Evolutionary conservation across 2,113 vertebrate species (phyloP).

Genomic region (Brachirus orientalis): DNA sequence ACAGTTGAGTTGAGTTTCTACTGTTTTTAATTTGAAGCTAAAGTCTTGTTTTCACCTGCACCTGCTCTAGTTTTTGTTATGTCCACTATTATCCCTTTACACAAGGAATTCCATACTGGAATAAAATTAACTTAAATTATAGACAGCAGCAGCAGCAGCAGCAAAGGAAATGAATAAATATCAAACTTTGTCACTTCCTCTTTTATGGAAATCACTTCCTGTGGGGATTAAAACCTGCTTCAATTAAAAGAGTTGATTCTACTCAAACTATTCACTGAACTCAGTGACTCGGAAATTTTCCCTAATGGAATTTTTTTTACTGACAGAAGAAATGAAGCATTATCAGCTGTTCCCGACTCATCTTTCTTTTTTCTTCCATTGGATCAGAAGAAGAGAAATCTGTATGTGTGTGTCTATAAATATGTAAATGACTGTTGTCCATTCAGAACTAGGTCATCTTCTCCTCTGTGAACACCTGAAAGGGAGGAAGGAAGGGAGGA

Average conservation of each 20-base stretch:
- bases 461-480: slow-evolving; percentile 65
- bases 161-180: background rate
- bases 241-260: slow-evolving; percentile 61
- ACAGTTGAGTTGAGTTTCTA: too few relatives aligned
- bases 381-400: slow-evolving; percentile 39
- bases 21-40: too few relatives aligned
- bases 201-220: background rate
- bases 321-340: slow-evolving; percentile 59
- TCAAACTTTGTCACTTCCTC: background rate
- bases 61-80: too few relatives aligned
- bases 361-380: slow-evolving; percentile 20
- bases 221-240: slow-evolving; percentile 52
- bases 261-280: slow-evolving; percentile 53
- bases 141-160: too few relatives aligned
- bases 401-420: slow-evolving; percentile 30
- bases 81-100: too few relatives aligned
- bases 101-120: too few relatives aligned
- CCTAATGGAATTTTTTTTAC: slow-evolving; percentile 69
- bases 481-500: slow-evolving; percentile 32
- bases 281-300: slow-evolving; percentile 59
- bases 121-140: too few relatives aligned
- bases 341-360: slow-evolving; percentile 46
- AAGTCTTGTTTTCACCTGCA: too few relatives aligned
- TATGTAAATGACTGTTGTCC: slow-evolving; percentile 59
- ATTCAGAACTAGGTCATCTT: slow-evolving; percentile 62